Evolutionary conservation across 2,888 invertebrate genomes (phyloP).

Genomic region (Pseudolycoriella hygida): DNA sequence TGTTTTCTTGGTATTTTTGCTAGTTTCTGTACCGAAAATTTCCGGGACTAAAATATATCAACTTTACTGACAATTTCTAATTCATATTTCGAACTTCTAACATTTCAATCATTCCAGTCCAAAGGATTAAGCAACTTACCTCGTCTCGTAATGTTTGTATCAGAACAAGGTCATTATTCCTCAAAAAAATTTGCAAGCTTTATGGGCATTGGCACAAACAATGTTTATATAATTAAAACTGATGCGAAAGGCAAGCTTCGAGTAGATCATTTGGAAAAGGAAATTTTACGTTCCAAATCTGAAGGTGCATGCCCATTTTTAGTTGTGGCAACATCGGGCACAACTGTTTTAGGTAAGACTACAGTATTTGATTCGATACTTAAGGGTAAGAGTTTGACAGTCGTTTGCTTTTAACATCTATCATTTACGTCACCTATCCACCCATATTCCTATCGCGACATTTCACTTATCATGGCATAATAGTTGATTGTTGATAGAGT

Average conservation of each 20-base stretch:
- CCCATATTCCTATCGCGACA: too few relatives aligned
- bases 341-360: constrained; percentile 48
- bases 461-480: too few relatives aligned
- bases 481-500: too few relatives aligned
- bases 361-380: too few relatives aligned
- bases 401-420: too few relatives aligned
- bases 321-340: constrained; percentile 76
- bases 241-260: constrained; percentile 55
- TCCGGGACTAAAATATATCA: too few relatives aligned
- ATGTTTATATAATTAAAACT: constrained; percentile 60
- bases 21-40: too few relatives aligned
- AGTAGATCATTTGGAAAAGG: constrained; percentile 29
- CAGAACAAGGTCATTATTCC: constrained; percentile 84
- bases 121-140: constrained; percentile 53
- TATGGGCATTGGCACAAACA: constrained; percentile 72
- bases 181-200: constrained; percentile 72
- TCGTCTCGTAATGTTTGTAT: constrained; percentile 63
- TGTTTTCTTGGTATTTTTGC: too few relatives aligned
- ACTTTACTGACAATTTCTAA: too few relatives aligned
- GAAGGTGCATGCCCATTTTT: constrained; percentile 57
- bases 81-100: too few relatives aligned
- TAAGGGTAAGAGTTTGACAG: too few relatives aligned
- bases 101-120: constrained; percentile 34
- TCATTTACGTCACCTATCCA: too few relatives aligned
- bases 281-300: constrained; percentile 40